These are phyloP conservation scores for Pocillopora meandrina DNA, from an alignment of 92 coral and sea anemone species.

Conservation along the genomic window DNA sequence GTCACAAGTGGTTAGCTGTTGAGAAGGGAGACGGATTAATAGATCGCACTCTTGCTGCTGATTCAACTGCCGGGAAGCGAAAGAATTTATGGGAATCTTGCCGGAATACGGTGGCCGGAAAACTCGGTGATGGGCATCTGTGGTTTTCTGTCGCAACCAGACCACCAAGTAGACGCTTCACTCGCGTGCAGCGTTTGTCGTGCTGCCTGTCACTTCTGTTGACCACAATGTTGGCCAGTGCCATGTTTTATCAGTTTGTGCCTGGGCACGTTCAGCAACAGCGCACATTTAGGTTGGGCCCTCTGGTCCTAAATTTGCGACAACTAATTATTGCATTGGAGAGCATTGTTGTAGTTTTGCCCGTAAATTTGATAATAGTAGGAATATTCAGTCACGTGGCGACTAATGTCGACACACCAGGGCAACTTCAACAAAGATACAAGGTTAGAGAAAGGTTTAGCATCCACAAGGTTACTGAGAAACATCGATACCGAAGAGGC, in stretches of 20 bases:
- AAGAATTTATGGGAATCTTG: conserved; percentile 19
- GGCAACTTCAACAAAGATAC: neutral
- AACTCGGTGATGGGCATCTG: conserved; percentile 61
- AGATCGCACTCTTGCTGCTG: conserved; percentile 50
- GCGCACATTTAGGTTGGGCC: conserved; percentile 48
- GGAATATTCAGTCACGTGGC: conserved; percentile 40
- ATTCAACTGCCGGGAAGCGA: conserved; percentile 37
- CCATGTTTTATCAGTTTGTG: conserved; percentile 68
- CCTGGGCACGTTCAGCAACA: conserved; percentile 7
- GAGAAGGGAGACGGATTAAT: conserved; percentile 69
- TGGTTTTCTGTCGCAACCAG: conserved; percentile 78
- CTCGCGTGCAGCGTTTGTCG: conserved; percentile 74
- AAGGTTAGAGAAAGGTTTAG: neutral
- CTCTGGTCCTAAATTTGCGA: conserved; percentile 49
- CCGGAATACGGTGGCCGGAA: conserved; percentile 36
- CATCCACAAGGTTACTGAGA: conserved; percentile 22
- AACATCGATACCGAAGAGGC: neutral
- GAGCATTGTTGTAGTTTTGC: conserved; percentile 58
- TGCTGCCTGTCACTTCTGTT: conserved; percentile 70
- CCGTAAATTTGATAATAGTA: conserved; percentile 45
- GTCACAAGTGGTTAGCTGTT: conserved; percentile 74
- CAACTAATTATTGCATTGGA: conserved; percentile 57
- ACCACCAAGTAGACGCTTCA: conserved; percentile 56
- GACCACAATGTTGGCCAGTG: conserved; percentile 73
- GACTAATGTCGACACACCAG: neutral